A percentile compares a stretch with the other conserved stretches of the same genome.
These are phyloP conservation scores for Xyrichtys novacula DNA, from an alignment of 2,797 vertebrate genomes.

Conservation along the genomic window DNA sequence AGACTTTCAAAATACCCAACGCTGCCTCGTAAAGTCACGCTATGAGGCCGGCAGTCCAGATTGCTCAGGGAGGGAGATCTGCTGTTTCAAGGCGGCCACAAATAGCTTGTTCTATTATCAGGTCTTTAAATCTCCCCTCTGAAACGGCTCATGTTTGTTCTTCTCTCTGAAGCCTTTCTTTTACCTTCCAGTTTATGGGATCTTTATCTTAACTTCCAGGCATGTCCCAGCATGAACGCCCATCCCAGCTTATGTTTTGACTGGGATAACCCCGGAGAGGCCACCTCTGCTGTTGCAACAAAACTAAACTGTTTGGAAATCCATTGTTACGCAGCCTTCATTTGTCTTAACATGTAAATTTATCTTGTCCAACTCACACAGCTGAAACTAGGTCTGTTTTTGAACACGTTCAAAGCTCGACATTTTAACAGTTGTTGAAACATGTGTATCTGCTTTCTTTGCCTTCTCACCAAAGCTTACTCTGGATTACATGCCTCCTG, in stretches of 20 bases:
- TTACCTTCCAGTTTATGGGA: conserved; percentile 58
- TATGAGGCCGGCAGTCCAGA: conserved; percentile 38
- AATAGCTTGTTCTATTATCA: conserved; percentile 48
- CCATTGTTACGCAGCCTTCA: conserved; percentile 1
- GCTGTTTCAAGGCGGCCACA: conserved; percentile 22
- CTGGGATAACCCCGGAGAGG: conserved; percentile 45
- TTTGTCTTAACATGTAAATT: neutral
- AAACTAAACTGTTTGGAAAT: neutral
- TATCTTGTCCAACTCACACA: neutral
- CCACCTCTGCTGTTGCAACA: conserved; percentile 4
- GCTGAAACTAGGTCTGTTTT: neutral
- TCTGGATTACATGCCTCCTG: too few relatives aligned
- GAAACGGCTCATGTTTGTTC: conserved; percentile 46
- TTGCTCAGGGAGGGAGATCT: neutral
- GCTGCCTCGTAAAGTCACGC: conserved; percentile 71
- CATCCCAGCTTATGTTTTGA: conserved; percentile 59
- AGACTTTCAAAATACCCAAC: conserved; percentile 66
- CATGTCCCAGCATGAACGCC: conserved; percentile 63
- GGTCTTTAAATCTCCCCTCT: conserved; percentile 41
- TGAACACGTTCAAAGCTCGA: neutral
- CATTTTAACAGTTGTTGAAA: too few relatives aligned
- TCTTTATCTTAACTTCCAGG: conserved; percentile 52
- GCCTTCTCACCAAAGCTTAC: too few relatives aligned
- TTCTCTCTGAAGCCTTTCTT: conserved; percentile 48
- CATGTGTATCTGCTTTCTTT: too few relatives aligned